Evolutionary conservation across 1,140 invertebrate genomes (phyloP).

Genomic region (Drosophila orosa): DNA sequence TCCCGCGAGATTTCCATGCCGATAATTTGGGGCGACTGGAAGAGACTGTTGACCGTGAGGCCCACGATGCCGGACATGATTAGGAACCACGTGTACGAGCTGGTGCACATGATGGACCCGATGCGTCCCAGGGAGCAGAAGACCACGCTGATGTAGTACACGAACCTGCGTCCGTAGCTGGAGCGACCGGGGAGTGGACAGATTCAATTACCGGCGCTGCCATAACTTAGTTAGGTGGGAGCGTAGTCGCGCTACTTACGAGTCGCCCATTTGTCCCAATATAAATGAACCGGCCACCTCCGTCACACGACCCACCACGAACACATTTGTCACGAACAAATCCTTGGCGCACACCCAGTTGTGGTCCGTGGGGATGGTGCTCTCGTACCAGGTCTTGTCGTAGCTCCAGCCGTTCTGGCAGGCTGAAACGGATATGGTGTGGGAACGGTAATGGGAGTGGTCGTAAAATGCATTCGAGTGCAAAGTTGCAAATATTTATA

Average conservation of each 20-base stretch:
- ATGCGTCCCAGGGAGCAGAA: constrained; percentile 84
- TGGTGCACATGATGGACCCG: constrained; percentile 81
- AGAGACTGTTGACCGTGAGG: constrained; percentile 85
- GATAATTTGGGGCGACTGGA: constrained; percentile 85
- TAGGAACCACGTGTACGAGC: constrained; percentile 84
- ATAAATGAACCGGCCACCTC: constrained; percentile 85
- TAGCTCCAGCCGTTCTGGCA: constrained; percentile 86
- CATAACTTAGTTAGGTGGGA: constrained; percentile 60
- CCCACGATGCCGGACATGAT: constrained; percentile 84
- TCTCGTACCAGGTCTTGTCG: constrained; percentile 85
- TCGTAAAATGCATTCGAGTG: constrained; percentile 76
- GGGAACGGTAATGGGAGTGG: constrained; percentile 17
- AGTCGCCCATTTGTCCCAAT: constrained; percentile 86
- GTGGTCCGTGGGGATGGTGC: constrained; percentile 84
- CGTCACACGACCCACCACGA: constrained; percentile 85
- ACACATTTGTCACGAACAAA: constrained; percentile 85
- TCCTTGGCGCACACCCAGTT: constrained; percentile 86
- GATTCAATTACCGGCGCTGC: constrained; percentile 69
- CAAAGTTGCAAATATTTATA: constrained; percentile 77
- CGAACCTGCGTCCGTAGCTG: constrained; percentile 85
- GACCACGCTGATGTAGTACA: constrained; percentile 84
- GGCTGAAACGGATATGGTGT: constrained; percentile 51
- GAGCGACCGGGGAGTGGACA: constrained; percentile 27
- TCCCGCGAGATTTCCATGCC: constrained; percentile 84
- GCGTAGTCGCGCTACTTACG: constrained; percentile 81